phyloP scores from a whole-genome alignment of 2,113 vertebrate species.

The Lichenostomus cassidix region DNA sequence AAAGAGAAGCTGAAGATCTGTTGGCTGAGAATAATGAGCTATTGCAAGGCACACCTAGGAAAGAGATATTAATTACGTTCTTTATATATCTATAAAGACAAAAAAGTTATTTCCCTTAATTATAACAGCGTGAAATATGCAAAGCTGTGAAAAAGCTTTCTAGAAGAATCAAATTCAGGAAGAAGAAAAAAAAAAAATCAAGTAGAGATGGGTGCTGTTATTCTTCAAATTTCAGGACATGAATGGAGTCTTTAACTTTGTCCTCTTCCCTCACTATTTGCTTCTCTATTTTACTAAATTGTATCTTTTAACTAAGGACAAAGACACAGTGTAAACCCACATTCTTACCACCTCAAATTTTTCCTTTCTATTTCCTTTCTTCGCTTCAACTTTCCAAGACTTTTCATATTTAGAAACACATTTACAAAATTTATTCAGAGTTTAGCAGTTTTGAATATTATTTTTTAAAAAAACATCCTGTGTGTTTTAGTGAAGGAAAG shows the following conservation, averaged over 20 bases:
- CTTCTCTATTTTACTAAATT: background rate
- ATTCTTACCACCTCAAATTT: background rate
- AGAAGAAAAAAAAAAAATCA: background rate
- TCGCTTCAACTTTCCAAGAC: background rate
- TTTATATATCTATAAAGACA: background rate
- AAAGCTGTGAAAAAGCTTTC: background rate
- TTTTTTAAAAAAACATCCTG: background rate
- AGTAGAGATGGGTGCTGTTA: background rate
- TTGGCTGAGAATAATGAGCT: slow-evolving; percentile 96
- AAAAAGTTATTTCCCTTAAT: background rate
- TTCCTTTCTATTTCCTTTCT: background rate
- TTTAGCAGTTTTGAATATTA: background rate
- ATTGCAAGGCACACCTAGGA: slow-evolving; percentile 96
- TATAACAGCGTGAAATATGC: background rate
- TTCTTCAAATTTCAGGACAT: background rate
- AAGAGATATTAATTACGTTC: slow-evolving; percentile 22
- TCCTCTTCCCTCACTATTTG: background rate
- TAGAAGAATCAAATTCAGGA: background rate
- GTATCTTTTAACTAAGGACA: background rate
- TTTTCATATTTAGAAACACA: background rate
- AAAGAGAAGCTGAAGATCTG: slow-evolving; percentile 95
- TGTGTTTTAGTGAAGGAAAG: background rate
- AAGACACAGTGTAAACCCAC: background rate
- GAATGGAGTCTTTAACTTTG: background rate
- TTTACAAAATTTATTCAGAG: background rate